Evolutionary conservation across 2,797 vertebrate species (phyloP), one percentile per base, ranked within the genome.

Genomic region (Mus spretus): DNA sequence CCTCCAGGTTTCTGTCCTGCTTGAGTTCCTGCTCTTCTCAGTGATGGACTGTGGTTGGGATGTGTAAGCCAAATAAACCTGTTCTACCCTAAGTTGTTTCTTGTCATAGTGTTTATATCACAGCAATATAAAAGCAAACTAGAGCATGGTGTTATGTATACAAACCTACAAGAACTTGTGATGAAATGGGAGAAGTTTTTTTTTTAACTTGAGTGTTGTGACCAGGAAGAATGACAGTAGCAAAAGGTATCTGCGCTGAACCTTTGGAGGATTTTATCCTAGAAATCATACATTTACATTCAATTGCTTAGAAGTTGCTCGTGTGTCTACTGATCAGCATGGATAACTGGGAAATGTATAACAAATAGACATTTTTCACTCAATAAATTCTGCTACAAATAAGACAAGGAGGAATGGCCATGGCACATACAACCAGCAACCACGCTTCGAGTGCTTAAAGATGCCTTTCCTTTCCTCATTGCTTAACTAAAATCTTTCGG

Each of bases 381-480:
- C 8, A 89, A 31, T 10, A 90, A 31, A 44, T 74, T 91, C 74
- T 94, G 7, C 40, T 82, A 14, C 59, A 85, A 91, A 72, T 44
- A 15, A 77, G 59, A 17, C 28, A 53, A 86, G 57, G 47, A 59
- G 86, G 20, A 93, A 80, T 31, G 34, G 22, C n/a, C 61, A 59
- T 59, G 26, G 7, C 28, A 20, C n/a, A 89, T 50, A 63, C 34
- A 91, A 44, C 50, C 20, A 91, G 19, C 11, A 75, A 67, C 63
- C 83, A 63, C 0, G 10, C 22, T 94, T 93, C 40, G 2, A 13
- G 40, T 88, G 12, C 55, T 94, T 93, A 81, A 26, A 50, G 34
- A 61, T 82, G 87, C 83, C 95, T 81, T 83, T 67, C 82, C 59
- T 9, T 50, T 67, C 82, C 59, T 9, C 50, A n/a, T 14, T 87